Evolutionary conservation across 2,113 vertebrate genomes (phyloP), one percentile per base, ranked within the genome.

Genomic region (Cardinalis cardinalis): DNA sequence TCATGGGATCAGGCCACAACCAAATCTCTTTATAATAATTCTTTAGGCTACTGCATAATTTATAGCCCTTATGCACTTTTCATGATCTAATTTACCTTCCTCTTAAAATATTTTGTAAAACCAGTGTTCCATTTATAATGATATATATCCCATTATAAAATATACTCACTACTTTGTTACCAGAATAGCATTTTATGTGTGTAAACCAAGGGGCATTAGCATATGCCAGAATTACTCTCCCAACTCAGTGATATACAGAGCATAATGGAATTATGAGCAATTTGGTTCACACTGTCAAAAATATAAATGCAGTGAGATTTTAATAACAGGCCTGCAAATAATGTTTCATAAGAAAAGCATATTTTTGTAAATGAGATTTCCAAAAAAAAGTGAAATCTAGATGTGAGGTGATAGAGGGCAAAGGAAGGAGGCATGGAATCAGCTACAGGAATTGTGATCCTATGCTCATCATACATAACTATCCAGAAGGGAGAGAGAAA

Each of bases 101-200:
- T 97, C 92, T 96, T 97, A 95, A 97, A 97, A 96, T 96, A 96
- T 97, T 98, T 97, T 96, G 96, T 97, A 96, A 97, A 97, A 97
- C 92, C 90, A 85, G 92, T 95, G 87, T 95, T 94, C 97, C 95
- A 94, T 96, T 96, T 95, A 89, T 96, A 97, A 97, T 97, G 94
- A 96, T 97, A 96, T 96, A 96, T 96, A 89, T 92, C 94, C 94
- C 71, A 75, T 96, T 96, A 94, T 80, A 95, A 96, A 96, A 94
- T 84, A 96, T 28, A 82, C 66, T 70, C 60, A 64, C 94, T 94
- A 73, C 92, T 92, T 94, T 94, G 93, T 93, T 95, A 72, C 87
- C 72, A 76, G 60, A 93, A 92, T 59, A 71, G 34, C 69, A 44
- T 93, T 96, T 74, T 83, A 55, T 88, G 52, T 84, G 84, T 94